phyloP scores from a whole-genome alignment of 2,888 invertebrate species.

The Eupithecia centaureata region DNA sequence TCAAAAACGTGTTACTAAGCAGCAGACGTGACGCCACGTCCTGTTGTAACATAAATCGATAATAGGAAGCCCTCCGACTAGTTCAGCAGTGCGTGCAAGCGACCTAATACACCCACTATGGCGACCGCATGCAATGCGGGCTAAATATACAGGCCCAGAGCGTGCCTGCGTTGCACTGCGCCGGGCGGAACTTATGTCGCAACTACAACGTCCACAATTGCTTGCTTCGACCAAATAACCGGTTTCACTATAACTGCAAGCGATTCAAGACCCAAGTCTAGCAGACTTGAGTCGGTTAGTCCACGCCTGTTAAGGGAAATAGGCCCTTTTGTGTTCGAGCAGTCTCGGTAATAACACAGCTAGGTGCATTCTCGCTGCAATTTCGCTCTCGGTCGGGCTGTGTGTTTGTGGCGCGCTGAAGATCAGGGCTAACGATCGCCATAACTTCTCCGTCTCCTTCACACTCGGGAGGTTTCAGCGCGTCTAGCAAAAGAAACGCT shows the following conservation, averaged over 20 bases:
- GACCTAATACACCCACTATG: conserved; percentile 82
- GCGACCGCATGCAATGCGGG: conserved; percentile 79
- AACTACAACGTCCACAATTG: conserved; percentile 77
- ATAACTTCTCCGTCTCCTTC: conserved; percentile 67
- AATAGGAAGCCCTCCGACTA: conserved; percentile 83
- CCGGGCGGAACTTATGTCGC: conserved; percentile 76
- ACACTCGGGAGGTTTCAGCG: conserved; percentile 55
- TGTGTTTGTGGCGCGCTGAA: conserved; percentile 84
- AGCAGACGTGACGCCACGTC: conserved; percentile 61
- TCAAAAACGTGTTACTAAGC: conserved; percentile 61
- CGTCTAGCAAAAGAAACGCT: conserved; percentile 80
- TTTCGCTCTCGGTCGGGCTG: conserved; percentile 84
- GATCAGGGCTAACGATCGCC: conserved; percentile 85
- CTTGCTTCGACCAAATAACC: conserved; percentile 75
- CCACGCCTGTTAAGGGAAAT: conserved; percentile 51
- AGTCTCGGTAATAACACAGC: conserved; percentile 79
- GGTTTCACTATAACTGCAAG: conserved; percentile 57
- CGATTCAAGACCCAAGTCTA: conserved; percentile 57
- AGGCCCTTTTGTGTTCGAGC: conserved; percentile 71
- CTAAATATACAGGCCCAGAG: conserved; percentile 79
- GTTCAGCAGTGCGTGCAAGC: conserved; percentile 83
- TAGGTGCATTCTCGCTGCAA: conserved; percentile 84
- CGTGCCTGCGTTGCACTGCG: conserved; percentile 61
- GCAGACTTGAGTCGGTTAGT: conserved; percentile 55
- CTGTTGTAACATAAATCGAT: conserved; percentile 80